These are phyloP conservation scores for Phlogophora meticulosa DNA, from an alignment of 2,888 invertebrate genomes.

Conservation along the genomic window DNA sequence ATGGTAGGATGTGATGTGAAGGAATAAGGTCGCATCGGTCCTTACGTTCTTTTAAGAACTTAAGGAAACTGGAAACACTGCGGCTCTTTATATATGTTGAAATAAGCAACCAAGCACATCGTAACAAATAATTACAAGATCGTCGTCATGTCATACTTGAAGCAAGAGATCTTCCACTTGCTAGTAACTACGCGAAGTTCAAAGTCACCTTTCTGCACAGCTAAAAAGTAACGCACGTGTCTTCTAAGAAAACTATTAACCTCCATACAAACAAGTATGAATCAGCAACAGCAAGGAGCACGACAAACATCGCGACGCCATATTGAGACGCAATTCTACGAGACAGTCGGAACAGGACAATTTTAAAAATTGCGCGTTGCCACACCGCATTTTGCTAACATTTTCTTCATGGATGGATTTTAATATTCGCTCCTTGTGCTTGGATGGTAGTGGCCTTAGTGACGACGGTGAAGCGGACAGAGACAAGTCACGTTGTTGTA, in stretches of 20 bases:
- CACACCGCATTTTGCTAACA: slow-evolving; percentile 66
- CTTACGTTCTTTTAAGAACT: neutral
- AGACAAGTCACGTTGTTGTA: no score
- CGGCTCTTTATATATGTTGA: no score
- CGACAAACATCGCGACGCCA: slow-evolving; percentile 36
- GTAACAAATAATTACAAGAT: no score
- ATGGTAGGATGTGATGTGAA: neutral
- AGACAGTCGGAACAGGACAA: slow-evolving; percentile 63
- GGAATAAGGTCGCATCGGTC: neutral
- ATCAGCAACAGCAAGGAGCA: slow-evolving; percentile 7
- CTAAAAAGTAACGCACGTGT: neutral
- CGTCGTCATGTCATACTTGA: neutral
- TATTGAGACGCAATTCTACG: slow-evolving; percentile 39
- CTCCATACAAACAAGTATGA: slow-evolving; percentile 9
- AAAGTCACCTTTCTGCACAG: neutral
- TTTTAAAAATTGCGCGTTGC: slow-evolving; percentile 69
- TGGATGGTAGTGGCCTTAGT: slow-evolving; percentile 35
- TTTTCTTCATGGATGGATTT: slow-evolving; percentile 72
- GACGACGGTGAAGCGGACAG: slow-evolving; percentile 31
- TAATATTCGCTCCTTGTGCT: slow-evolving; percentile 74
- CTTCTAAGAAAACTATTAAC: slow-evolving; percentile 16
- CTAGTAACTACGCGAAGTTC: neutral
- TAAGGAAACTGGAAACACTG: no score
- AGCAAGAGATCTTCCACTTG: neutral
- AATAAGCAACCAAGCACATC: no score